Evolutionary conservation across 2,113 vertebrate genomes (phyloP).

Genomic region (Scortum barcoo): DNA sequence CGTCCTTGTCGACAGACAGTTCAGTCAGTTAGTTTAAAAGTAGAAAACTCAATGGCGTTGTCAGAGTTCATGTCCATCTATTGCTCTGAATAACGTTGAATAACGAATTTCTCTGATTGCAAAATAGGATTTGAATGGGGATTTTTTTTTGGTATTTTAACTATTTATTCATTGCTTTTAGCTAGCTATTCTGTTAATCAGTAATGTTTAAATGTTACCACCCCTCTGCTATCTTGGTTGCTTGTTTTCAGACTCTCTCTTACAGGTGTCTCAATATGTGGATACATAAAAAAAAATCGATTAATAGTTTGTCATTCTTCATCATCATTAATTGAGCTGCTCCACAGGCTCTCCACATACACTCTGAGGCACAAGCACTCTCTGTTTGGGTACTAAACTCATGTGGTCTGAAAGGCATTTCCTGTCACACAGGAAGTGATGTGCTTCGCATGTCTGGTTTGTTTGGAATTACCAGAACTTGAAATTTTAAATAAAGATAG

Average conservation of each 20-base stretch:
- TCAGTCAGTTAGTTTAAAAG: neutral
- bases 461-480: neutral
- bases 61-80: neutral
- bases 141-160: neutral
- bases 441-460: neutral
- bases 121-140: neutral
- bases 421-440: neutral
- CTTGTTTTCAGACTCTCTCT: neutral
- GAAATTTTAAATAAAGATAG: neutral
- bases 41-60: neutral
- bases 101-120: slow-evolving; percentile 14
- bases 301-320: neutral
- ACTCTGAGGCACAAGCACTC: neutral
- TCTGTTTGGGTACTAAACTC: neutral
- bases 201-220: no score
- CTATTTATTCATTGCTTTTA: neutral
- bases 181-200: no score
- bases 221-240: neutral
- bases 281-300: neutral
- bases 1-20: slow-evolving; percentile 5
- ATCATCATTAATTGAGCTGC: neutral
- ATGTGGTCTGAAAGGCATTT: neutral
- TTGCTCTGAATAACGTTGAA: neutral
- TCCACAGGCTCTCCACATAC: neutral
- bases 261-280: neutral